Evolutionary conservation across 2,888 invertebrate genomes (phyloP).

Genomic region (Crematogaster levior): DNA sequence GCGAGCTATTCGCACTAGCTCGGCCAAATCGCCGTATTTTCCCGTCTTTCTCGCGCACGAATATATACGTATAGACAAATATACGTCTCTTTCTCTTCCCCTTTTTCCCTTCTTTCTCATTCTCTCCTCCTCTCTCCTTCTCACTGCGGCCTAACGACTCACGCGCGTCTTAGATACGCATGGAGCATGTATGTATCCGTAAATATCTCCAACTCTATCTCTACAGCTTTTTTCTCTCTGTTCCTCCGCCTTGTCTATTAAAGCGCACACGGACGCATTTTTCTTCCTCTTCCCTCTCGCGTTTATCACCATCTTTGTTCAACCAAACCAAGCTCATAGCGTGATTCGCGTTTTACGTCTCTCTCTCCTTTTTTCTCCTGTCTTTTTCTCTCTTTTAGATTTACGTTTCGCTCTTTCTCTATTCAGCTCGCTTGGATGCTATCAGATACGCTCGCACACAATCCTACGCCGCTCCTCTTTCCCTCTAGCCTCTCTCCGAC

Average conservation of each 20-base stretch:
- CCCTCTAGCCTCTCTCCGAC: neutral
- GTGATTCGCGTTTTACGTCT: neutral
- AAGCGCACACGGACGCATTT: slow-evolving; percentile 24
- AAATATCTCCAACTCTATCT: neutral
- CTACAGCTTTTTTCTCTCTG: neutral
- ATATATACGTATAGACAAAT: neutral
- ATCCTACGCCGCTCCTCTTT: neutral
- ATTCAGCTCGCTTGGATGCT: neutral
- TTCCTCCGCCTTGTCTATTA: slow-evolving; percentile 8
- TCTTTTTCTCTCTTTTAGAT: neutral
- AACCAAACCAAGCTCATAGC: neutral
- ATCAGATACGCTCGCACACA: slow-evolving; percentile 15
- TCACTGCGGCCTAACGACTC: slow-evolving; percentile 15
- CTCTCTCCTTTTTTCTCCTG: slow-evolving; percentile 4
- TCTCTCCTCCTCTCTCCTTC: neutral
- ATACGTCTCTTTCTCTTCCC: neutral
- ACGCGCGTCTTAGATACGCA: slow-evolving; percentile 40
- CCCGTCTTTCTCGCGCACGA: slow-evolving; percentile 15
- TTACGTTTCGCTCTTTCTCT: neutral
- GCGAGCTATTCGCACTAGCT: slow-evolving; percentile 39
- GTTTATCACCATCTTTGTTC: slow-evolving; percentile 9
- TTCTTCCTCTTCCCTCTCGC: slow-evolving; percentile 18
- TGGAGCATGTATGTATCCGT: neutral
- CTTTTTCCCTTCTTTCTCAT: neutral
- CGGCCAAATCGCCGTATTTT: slow-evolving; percentile 29